These are phyloP conservation scores for Augochlorella aurata DNA, from an alignment of 2,888 invertebrate genomes.

Conservation along the genomic window DNA sequence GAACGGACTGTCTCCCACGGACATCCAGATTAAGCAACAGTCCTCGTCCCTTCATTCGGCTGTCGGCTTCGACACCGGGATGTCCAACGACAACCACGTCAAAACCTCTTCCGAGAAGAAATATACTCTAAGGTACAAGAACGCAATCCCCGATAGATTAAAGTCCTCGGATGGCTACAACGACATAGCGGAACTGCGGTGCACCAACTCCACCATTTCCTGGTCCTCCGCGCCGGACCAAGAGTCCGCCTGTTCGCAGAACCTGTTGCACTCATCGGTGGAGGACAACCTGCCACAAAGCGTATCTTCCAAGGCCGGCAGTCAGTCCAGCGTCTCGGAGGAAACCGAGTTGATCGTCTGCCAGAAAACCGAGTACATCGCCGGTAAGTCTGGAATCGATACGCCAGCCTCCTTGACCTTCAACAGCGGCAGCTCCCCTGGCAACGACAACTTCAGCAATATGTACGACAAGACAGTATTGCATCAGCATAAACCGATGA, in stretches of 20 bases:
- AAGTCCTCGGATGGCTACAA: conserved; percentile 68
- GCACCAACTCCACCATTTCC: conserved; percentile 77
- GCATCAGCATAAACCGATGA: conserved; percentile 56
- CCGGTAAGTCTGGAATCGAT: conserved; percentile 10
- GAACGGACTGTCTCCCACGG: conserved; percentile 71
- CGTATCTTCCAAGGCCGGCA: conserved; percentile 52
- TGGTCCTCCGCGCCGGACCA: conserved; percentile 78
- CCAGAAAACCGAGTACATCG: conserved; percentile 42
- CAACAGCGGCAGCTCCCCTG: conserved; percentile 28
- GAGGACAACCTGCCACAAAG: conserved; percentile 71
- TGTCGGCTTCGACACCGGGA: conserved; percentile 70
- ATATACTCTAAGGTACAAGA: conserved; percentile 78
- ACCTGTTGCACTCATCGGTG: conserved; percentile 72
- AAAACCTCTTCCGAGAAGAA: conserved; percentile 74
- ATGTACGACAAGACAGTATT: conserved; percentile 51
- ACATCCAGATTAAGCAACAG: conserved; percentile 76
- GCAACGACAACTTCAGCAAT: conserved; percentile 45
- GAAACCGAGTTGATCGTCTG: conserved; percentile 56
- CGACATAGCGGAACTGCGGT: conserved; percentile 69
- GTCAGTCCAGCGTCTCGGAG: conserved; percentile 64
- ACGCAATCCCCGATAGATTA: conserved; percentile 73
- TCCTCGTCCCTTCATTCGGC: conserved; percentile 79
- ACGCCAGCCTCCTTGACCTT: conserved; percentile 39
- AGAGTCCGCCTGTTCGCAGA: conserved; percentile 76
- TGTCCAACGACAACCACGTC: conserved; percentile 55